Base-by-base conservation (phyloP, 2,797 vertebrate species). In the Centroberyx gerrardi region DNA sequence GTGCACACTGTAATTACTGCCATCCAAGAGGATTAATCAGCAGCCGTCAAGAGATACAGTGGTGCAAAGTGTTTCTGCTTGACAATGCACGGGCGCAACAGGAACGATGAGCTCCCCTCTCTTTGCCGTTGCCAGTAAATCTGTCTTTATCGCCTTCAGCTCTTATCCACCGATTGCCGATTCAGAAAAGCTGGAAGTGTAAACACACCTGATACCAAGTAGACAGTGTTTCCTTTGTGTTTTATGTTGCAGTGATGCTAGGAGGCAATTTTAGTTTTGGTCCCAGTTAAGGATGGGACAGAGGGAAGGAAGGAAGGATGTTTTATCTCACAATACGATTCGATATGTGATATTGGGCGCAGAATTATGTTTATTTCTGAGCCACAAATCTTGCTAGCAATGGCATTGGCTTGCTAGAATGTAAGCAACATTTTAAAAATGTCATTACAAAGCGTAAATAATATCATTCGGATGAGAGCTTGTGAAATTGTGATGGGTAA, bases 1-100 rank as follows among this genome's bases (percentile, higher is more conserved):
- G 17, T 12, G 17, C 55, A 14, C 42, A n/a, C 15, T 62, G 46
- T 81, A 63, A 76, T 72, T 68, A 59, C 70, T 68, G 55, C 28
- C 44, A 31, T 46, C 12, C 17, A 36, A 49, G 9, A 44, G 36
- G 59, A 59, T 60, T 69, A 36, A 72, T 78, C 60, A 70, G 42
- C 18, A 75, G 52, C 61, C 53, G 15, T 46, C 22, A 58, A 18
- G 6, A 27, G 38, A 29, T 62, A 46, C 13, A 28, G 40, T 14
- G 38, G 33, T 8, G 36, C 9, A 15, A n/a, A 42, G n/a, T 56
- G 29, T 51, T 72, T 12, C 4, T 44, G 31, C n/a, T 52, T 44
- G 58, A 72, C 38, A 55, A 60, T 65, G 51, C 15, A 42, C 10
- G 33, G 42, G 18, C 33, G 36, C 36, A 15, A 36, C 3, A 36